Percentiles rank a stretch among this genome's conserved stretches.
Evolutionary conservation across 1,140 invertebrate genomes (phyloP).

Genomic region (Saxidomus purpurata): DNA sequence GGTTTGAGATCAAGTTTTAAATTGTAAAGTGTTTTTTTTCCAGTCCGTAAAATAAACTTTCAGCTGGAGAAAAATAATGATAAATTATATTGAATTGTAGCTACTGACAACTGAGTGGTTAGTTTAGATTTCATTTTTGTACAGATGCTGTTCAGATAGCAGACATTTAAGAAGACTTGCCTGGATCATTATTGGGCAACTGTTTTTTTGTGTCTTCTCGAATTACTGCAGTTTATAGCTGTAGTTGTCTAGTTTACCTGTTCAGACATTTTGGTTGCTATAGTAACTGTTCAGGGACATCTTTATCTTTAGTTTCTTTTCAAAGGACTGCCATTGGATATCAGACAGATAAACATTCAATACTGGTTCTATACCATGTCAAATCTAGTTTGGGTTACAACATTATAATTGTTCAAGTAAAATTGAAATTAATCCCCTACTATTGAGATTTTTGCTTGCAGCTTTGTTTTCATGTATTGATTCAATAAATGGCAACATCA

Average conservation of each 20-base stretch:
- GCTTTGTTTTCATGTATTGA: too few relatives aligned
- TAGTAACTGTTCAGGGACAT: neutral
- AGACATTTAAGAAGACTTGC: neutral
- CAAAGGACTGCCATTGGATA: neutral
- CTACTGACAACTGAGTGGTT: too few relatives aligned
- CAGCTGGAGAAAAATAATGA: too few relatives aligned
- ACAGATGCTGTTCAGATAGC: neutral
- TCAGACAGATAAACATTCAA: neutral
- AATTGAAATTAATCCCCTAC: too few relatives aligned
- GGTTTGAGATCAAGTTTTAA: too few relatives aligned
- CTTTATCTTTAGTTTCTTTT: neutral
- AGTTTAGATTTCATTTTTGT: neutral
- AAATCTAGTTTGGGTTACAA: too few relatives aligned
- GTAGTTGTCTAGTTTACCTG: neutral
- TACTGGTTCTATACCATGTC: neutral
- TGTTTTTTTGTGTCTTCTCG: neutral
- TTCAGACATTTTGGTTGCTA: neutral
- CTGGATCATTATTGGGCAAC: neutral
- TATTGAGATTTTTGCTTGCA: too few relatives aligned
- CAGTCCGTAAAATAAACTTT: too few relatives aligned
- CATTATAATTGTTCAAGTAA: too few relatives aligned
- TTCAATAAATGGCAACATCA: too few relatives aligned
- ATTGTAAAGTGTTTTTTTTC: too few relatives aligned
- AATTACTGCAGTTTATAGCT: neutral
- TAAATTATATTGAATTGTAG: too few relatives aligned